Base-by-base conservation (phyloP, 2,113 vertebrate genomes). In the Ascaphus truei region DNA sequence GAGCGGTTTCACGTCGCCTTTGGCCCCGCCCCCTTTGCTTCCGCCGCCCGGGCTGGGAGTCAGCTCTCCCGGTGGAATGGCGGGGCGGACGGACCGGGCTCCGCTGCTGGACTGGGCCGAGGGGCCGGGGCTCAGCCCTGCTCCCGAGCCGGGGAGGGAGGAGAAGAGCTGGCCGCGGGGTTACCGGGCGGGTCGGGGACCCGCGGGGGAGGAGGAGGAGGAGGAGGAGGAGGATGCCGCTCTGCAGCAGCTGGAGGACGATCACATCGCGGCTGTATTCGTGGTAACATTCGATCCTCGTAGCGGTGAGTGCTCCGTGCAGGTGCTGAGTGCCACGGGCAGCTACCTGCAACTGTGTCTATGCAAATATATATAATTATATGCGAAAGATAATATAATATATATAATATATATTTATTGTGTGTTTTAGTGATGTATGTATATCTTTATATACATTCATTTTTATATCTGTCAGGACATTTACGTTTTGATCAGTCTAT, bases 211-310 rank as follows among this genome's bases (percentile, higher is more conserved):
- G 72, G 80, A 84, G 52, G 78, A 77, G 31, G 55, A 58, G 34
- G 75, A 86, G 76, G 87, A 90, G 75, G 93, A 91, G 87, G 96
- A 96, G 73, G 43, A 51, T 1, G 50, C 56, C 5, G 55, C 66
- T 0, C 31, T 69, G 15, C 55, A 43, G 1, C 66, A 69, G 56
- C 66, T 69, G 66, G 90, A 92, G 25, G 94, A 93, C 73, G 96
- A 98, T 65, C 95, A 96, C 81, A 94, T 98, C 72, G 88, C 95
- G 81, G 87, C 96, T 1, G 96, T 98, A 60, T 98, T 98, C 63
- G 95, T 98, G 72, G 95, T 98, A 51, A 96, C 96, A 47, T 98
- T 98, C 85, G 94, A 96, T 52, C 90, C 95, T 3, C 90, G 96
- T 89, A 94, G 94, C 59, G 96, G 96, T 98, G 84, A 88, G 92